phyloP scores from a whole-genome alignment of 1,140 invertebrate genomes.

The Lamellibrachia luymesi region DNA sequence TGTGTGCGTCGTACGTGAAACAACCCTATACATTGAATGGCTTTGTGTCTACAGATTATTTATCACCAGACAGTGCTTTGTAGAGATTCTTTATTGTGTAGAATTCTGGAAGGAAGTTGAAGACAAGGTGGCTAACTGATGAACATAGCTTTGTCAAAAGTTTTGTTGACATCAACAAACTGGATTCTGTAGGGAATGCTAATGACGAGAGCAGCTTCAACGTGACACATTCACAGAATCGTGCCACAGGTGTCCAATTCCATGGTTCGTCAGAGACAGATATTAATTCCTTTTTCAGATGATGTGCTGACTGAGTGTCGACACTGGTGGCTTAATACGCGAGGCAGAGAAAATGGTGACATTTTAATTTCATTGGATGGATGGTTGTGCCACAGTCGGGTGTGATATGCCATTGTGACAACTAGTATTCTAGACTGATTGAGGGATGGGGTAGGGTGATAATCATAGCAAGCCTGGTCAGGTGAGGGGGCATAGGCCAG shows the following conservation, averaged over 20 bases:
- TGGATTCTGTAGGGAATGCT: background rate
- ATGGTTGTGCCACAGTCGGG: background rate
- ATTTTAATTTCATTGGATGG: background rate
- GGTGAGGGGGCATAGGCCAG: too few relatives aligned
- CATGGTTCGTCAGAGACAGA: background rate
- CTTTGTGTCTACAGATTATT: background rate
- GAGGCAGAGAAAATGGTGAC: background rate
- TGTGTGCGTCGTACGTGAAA: too few relatives aligned
- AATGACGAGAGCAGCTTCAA: background rate
- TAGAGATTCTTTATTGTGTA: background rate
- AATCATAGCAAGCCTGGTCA: background rate
- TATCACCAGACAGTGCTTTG: background rate
- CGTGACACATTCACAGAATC: background rate
- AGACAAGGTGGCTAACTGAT: background rate
- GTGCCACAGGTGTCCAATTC: background rate
- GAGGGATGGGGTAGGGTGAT: background rate
- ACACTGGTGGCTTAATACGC: background rate
- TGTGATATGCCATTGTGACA: too few relatives aligned
- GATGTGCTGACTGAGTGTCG: background rate
- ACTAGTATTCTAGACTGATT: background rate
- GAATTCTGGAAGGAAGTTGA: background rate
- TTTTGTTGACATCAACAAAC: background rate
- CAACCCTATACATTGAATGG: background rate
- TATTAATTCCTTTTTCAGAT: background rate
- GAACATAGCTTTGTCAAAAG: background rate